A percentile compares a stretch with the other conserved stretches of the same genome.
phyloP scores from a whole-genome alignment of 2,888 invertebrate genomes.

The Ochropleura leucogaster region DNA sequence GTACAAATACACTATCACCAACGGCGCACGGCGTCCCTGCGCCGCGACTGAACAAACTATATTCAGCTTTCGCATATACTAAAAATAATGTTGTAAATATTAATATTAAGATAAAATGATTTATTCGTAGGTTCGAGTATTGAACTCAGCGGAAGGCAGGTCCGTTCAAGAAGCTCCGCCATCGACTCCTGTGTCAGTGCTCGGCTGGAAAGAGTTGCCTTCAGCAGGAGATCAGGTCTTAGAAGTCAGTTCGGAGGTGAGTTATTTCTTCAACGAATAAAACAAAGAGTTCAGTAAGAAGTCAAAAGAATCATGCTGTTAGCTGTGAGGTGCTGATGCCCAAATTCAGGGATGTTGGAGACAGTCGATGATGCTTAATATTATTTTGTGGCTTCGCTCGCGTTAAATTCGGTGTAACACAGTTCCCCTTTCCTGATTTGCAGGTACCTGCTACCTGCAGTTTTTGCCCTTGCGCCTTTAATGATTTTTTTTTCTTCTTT shows the following conservation, averaged over 20 bases:
- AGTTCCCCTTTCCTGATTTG: too few species aligned
- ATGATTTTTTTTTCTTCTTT: neutral
- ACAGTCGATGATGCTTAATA: neutral
- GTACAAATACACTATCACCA: too few species aligned
- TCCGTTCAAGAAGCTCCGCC: constrained; percentile 93
- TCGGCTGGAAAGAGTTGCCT: constrained; percentile 98
- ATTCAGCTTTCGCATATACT: too few species aligned
- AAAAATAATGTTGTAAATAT: too few species aligned
- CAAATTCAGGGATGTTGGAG: neutral
- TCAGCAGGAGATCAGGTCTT: constrained; percentile 96
- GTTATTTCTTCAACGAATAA: neutral
- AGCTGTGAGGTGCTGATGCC: neutral
- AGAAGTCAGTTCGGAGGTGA: constrained; percentile 94
- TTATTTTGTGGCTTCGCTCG: too few species aligned
- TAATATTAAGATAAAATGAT: neutral
- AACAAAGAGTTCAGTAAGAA: neutral
- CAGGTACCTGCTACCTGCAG: too few species aligned
- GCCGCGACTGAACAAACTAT: too few species aligned
- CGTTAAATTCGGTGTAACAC: too few species aligned
- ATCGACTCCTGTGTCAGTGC: constrained; percentile 95
- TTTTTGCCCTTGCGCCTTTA: too few species aligned
- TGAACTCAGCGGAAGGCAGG: constrained; percentile 95
- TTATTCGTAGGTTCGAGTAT: constrained; percentile 89
- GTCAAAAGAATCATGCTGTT: neutral
- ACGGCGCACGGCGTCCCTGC: too few species aligned